A percentile compares a stretch with the other conserved stretches of the same genome.
Evolutionary conservation across 1,140 invertebrate genomes (phyloP).

Genomic region (Magallana gigas): DNA sequence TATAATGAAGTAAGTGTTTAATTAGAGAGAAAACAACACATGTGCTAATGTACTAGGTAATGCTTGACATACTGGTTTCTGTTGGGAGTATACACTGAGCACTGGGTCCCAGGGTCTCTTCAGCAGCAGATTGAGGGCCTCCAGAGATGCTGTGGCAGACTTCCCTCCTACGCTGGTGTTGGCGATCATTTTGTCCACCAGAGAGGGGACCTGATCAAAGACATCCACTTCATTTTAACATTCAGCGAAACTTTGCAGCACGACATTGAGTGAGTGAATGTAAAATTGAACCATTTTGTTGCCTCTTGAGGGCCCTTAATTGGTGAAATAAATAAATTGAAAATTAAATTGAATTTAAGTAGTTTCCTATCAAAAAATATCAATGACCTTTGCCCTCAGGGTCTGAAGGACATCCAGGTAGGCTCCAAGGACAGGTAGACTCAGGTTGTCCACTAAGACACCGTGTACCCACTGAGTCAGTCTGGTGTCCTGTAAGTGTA

Average conservation of each 20-base stretch:
- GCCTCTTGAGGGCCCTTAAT: too few relatives aligned
- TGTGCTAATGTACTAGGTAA: neutral
- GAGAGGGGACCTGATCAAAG: slow-evolving; percentile 82
- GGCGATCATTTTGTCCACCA: slow-evolving; percentile 88
- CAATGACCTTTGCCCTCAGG: slow-evolving; percentile 84
- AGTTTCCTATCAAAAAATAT: neutral
- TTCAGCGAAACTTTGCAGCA: too few relatives aligned
- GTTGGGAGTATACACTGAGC: slow-evolving; percentile 80
- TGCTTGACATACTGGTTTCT: slow-evolving; percentile 81
- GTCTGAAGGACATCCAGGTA: slow-evolving; percentile 91
- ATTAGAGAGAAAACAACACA: neutral
- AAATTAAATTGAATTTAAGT: neutral
- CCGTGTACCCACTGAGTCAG: slow-evolving; percentile 90
- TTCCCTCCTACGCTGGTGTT: slow-evolving; percentile 78
- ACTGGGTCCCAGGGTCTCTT: slow-evolving; percentile 90
- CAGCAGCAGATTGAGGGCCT: slow-evolving; percentile 85
- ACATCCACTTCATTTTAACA: neutral
- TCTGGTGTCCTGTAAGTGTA: slow-evolving; percentile 83
- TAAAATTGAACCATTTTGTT: too few relatives aligned
- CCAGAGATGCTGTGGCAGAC: slow-evolving; percentile 75
- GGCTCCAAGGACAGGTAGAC: slow-evolving; percentile 84
- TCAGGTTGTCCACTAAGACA: slow-evolving; percentile 85
- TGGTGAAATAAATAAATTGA: too few relatives aligned
- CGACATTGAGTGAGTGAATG: too few relatives aligned
- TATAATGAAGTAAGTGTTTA: too few relatives aligned